Evolutionary conservation across 2,888 invertebrate genomes (phyloP).

Genomic region (Melanophora roralis): DNA sequence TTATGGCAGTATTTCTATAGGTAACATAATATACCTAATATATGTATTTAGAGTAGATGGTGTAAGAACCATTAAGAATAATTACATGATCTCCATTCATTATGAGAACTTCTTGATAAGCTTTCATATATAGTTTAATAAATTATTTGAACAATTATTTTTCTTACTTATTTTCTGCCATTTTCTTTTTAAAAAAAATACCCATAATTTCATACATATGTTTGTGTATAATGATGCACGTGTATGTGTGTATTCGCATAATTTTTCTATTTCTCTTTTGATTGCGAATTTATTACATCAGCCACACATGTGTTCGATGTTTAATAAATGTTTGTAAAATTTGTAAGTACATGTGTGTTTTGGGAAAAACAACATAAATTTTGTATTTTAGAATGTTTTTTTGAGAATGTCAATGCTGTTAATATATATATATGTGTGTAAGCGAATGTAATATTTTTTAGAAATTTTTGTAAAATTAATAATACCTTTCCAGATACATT

Average conservation of each 20-base stretch:
- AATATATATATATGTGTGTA: not conserved
- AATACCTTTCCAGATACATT: no score
- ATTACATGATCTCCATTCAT: constrained; percentile 34
- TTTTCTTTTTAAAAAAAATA: no score
- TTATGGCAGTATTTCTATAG: no score
- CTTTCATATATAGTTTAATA: constrained; percentile 6
- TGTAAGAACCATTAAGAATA: constrained; percentile 51
- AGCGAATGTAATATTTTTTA: no score
- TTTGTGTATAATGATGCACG: not conserved
- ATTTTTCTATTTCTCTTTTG: not conserved
- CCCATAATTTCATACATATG: no score
- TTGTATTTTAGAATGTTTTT: not conserved
- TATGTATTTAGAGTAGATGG: no score
- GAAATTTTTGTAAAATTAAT: no score
- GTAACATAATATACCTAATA: no score
- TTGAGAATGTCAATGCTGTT: not conserved
- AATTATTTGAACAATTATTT: constrained; percentile 10
- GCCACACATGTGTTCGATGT: constrained; percentile 1
- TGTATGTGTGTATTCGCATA: not conserved
- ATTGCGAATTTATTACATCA: not conserved
- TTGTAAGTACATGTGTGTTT: not conserved
- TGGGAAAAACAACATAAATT: not conserved
- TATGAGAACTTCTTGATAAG: no score
- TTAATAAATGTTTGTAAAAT: not conserved
- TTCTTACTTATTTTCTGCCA: not conserved